Evolutionary conservation across 1,140 invertebrate genomes (phyloP).

Genomic region (Lordiphosa clarofinis): DNA sequence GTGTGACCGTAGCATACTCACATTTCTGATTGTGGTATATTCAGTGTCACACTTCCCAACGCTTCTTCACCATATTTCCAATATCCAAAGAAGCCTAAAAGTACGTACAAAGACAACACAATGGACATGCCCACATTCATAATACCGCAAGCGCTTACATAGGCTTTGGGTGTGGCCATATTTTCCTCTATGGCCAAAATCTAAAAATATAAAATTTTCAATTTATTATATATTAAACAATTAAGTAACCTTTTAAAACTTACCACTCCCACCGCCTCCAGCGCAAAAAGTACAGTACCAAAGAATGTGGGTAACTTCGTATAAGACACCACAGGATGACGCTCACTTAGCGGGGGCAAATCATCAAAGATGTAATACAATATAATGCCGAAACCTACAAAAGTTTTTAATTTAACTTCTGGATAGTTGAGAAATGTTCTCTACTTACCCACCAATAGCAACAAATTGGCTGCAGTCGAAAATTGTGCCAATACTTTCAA

Average conservation of each 20-base stretch:
- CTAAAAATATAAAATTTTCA: conserved; percentile 79
- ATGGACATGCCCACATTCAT: conserved; percentile 89
- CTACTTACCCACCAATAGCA: conserved; percentile 83
- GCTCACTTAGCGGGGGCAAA: conserved; percentile 82
- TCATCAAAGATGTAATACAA: conserved; percentile 85
- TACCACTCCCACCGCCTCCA: conserved; percentile 94
- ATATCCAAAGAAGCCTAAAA: conserved; percentile 91
- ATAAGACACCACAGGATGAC: conserved; percentile 81
- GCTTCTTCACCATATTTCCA: conserved; percentile 86
- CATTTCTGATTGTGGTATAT: conserved; percentile 83
- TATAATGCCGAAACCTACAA: conserved; percentile 83
- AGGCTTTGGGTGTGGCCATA: conserved; percentile 89
- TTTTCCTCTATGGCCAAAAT: conserved; percentile 92
- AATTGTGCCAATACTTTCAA: conserved; percentile 90
- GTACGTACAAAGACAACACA: conserved; percentile 86
- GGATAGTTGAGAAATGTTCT: background rate
- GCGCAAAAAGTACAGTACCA: conserved; percentile 92
- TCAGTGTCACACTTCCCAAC: conserved; percentile 86
- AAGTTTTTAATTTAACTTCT: background rate
- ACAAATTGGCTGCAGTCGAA: conserved; percentile 88
- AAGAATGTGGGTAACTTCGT: conserved; percentile 87
- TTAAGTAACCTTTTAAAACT: conserved; percentile 64
- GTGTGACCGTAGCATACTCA: no score
- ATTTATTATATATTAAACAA: background rate
- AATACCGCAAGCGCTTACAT: conserved; percentile 86